A percentile compares a stretch with the other conserved stretches of the same genome.
Conservation (phyloP, 1,140 invertebrate species). For the Caenorhabditis tropicalis region DNA sequence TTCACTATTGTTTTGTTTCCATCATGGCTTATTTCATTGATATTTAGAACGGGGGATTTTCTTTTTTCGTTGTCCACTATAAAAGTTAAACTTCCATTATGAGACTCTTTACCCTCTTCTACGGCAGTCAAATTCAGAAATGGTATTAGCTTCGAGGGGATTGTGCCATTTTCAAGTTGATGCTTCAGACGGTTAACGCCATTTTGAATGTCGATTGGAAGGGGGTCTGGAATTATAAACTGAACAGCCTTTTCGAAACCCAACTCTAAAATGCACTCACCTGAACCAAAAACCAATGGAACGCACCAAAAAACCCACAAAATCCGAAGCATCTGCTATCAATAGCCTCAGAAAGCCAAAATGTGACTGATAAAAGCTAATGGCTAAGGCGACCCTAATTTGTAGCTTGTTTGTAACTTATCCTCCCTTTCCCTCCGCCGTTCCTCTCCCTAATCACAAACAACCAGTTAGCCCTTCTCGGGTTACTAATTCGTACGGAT, state of each 20-base stretch:
- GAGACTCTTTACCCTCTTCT: not conserved
- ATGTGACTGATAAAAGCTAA: not conserved
- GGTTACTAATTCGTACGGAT: not conserved
- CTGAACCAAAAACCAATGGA: not conserved
- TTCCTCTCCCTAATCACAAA: not conserved
- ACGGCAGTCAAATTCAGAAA: not conserved
- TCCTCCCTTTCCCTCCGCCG: not conserved
- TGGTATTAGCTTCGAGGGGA: not conserved
- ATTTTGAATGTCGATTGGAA: not conserved
- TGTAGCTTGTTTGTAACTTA: not conserved
- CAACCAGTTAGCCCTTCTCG: too few relatives aligned
- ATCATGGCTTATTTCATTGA: conserved; percentile 10
- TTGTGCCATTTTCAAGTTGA: not conserved
- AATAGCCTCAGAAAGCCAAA: not conserved
- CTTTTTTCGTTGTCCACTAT: not conserved
- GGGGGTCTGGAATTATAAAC: not conserved
- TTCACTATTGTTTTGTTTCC: not conserved
- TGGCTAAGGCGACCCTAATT: conserved; percentile 16
- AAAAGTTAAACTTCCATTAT: conserved; percentile 4
- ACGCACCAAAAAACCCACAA: not conserved
- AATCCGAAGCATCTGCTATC: not conserved
- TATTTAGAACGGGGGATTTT: not conserved
- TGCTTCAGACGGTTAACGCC: not conserved
- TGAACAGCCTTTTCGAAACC: too few relatives aligned
- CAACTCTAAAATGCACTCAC: not conserved